These are phyloP conservation scores for Ammospiza nelsoni DNA, from an alignment of 2,113 vertebrate species.

Conservation along the genomic window DNA sequence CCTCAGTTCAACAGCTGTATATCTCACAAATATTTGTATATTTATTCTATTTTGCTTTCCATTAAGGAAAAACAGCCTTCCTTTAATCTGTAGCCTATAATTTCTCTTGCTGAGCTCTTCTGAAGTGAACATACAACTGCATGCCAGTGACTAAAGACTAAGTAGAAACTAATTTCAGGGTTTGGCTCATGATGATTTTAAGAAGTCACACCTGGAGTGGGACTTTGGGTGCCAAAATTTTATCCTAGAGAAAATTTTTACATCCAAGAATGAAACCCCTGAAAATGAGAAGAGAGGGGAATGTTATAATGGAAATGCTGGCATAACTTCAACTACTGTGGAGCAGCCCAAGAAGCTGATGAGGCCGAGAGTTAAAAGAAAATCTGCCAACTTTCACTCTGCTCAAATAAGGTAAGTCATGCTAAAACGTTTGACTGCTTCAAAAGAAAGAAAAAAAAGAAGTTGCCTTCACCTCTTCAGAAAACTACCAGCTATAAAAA, in stretches of 20 bases:
- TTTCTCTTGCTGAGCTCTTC: not conserved
- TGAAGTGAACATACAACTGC: not conserved
- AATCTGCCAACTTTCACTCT: conserved; percentile 8
- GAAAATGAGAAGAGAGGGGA: conserved; percentile 28
- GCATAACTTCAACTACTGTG: conserved; percentile 27
- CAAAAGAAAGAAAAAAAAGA: not conserved
- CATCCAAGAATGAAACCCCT: not conserved
- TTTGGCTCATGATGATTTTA: conserved; percentile 19
- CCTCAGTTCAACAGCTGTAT: not conserved
- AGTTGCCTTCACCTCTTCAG: not conserved
- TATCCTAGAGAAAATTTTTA: not conserved
- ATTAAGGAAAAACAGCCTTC: not conserved
- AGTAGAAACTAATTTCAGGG: conserved; percentile 33
- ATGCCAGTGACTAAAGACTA: not conserved
- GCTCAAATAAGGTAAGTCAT: not conserved
- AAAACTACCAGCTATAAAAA: not conserved
- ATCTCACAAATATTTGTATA: not conserved
- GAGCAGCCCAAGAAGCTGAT: conserved; percentile 18
- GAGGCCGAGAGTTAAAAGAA: not conserved
- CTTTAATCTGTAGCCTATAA: not conserved
- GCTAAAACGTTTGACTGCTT: not conserved
- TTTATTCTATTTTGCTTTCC: not conserved
- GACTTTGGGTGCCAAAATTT: not conserved
- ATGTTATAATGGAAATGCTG: conserved; percentile 51
- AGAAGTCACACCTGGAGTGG: conserved; percentile 17